phyloP scores from a whole-genome alignment of 2,797 vertebrate genomes.

The Acrossocheilus wenchowensis region DNA sequence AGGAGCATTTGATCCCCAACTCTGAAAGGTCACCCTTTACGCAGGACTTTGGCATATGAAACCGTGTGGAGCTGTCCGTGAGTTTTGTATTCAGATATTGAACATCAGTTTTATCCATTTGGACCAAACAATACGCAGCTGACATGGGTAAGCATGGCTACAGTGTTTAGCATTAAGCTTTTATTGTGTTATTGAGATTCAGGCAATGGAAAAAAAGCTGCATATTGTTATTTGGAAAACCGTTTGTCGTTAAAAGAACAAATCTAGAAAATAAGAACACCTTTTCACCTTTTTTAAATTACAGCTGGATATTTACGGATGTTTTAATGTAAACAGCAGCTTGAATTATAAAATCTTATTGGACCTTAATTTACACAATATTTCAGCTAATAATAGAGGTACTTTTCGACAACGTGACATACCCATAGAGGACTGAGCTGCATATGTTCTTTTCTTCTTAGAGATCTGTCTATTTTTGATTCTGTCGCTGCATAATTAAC shows the following conservation, averaged over 20 bases:
- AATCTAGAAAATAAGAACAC: not conserved
- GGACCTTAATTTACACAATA: not conserved
- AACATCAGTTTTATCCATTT: not conserved
- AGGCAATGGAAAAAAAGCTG: not conserved
- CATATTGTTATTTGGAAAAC: not conserved
- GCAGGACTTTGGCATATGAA: not conserved
- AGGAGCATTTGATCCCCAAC: conserved; percentile 14
- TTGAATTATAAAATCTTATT: not conserved
- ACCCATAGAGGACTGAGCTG: not conserved
- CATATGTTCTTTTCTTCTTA: conserved; percentile 41
- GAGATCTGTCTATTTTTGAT: conserved; percentile 54
- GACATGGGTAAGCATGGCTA: conserved; percentile 33
- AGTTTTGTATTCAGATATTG: not conserved
- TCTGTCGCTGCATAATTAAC: conserved; percentile 50
- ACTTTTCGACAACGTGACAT: not conserved
- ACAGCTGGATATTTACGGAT: not conserved
- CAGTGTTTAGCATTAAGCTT: not conserved
- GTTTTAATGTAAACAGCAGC: not conserved
- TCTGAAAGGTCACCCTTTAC: conserved; percentile 19
- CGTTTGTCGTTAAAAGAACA: not conserved
- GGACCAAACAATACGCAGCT: not conserved
- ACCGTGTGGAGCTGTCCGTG: not conserved
- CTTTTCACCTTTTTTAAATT: not conserved
- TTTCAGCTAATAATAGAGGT: conserved; percentile 16
- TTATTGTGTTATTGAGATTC: not conserved